Conservation (phyloP, 1,140 invertebrate genomes). For the Trachymyrmex cornetzi region DNA sequence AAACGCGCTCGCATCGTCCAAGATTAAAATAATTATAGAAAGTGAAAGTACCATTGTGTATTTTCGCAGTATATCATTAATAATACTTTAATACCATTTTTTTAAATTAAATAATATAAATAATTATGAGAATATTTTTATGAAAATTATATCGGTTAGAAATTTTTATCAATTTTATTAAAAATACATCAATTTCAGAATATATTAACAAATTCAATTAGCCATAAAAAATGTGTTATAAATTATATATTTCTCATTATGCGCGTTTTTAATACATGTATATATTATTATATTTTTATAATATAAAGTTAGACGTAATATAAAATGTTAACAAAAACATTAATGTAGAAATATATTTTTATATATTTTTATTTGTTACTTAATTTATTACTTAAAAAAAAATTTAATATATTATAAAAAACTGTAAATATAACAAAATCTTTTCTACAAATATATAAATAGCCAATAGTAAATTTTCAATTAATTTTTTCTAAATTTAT, state of each 20-base stretch:
- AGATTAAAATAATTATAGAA: conserved; percentile 39
- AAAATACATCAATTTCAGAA: no score
- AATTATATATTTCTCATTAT: no score
- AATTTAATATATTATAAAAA: background rate
- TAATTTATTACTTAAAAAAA: no score
- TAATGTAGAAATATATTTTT: conserved; percentile 9
- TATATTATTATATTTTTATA: no score
- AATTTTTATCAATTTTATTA: no score
- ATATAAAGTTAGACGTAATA: background rate
- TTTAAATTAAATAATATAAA: background rate
- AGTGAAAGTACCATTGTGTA: background rate
- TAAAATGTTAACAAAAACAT: conserved; percentile 41
- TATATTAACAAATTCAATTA: no score
- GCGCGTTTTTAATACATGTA: no score
- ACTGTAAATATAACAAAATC: background rate
- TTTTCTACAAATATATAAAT: conserved; percentile 13
- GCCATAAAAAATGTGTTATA: no score
- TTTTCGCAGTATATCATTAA: background rate
- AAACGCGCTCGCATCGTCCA: background rate
- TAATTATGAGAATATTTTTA: background rate
- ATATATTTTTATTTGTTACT: background rate
- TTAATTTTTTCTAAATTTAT: background rate
- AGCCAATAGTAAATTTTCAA: background rate
- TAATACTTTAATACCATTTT: background rate
- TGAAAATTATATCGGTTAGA: background rate